Conservation (phyloP, 2,797 vertebrate genomes). For the Smutsia gigantea region DNA sequence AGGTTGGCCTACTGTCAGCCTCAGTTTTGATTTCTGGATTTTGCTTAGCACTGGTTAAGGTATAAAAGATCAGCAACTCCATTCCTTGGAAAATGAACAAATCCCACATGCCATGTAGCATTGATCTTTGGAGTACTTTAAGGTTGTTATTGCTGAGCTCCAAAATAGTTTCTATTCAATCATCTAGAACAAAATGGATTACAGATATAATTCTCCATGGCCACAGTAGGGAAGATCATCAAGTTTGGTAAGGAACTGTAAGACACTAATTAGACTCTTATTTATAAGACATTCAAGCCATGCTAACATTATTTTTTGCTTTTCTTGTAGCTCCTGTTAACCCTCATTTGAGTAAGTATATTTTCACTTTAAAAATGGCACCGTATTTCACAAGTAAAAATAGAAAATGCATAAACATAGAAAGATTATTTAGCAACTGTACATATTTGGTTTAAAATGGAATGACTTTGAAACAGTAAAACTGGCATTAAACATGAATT, state of each 20-base stretch:
- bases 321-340: slow-evolving; percentile 96
- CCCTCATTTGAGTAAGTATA: slow-evolving; percentile 98
- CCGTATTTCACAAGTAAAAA: slow-evolving; percentile 14
- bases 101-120: not conserved
- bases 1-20: not conserved
- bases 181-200: slow-evolving; percentile 7
- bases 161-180: slow-evolving; percentile 7
- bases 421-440: not conserved
- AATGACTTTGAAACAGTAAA: not conserved
- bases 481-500: not conserved
- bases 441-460: not conserved
- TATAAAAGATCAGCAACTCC: not conserved
- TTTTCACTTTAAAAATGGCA: slow-evolving; percentile 44
- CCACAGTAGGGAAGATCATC: not conserved
- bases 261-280: not conserved
- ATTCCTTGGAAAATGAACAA: not conserved
- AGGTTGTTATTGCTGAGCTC: not conserved
- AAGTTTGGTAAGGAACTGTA: slow-evolving; percentile 36
- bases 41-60: slow-evolving; percentile 3
- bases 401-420: not conserved
- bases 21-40: not conserved
- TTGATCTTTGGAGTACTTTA: slow-evolving; percentile 6
- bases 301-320: slow-evolving; percentile 73
- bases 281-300: not conserved
- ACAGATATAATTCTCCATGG: not conserved